Percentiles rank a stretch among this genome's conserved stretches.
Conservation (phyloP, 2,888 invertebrate species). For the Conops quadrifasciatus region DNA sequence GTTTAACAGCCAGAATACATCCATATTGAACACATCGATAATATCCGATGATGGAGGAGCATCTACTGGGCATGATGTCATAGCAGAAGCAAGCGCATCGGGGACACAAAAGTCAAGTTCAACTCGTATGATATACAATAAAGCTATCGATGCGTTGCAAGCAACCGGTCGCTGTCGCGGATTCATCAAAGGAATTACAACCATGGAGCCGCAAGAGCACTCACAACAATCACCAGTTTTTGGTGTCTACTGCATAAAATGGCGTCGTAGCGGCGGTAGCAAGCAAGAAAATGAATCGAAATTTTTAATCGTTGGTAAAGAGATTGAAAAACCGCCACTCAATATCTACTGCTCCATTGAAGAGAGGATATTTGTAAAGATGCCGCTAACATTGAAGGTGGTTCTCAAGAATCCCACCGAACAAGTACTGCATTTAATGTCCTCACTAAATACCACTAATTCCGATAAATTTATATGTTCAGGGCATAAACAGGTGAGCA, state of each 20-base stretch:
- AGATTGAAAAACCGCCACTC: slow-evolving; percentile 61
- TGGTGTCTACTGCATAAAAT: slow-evolving; percentile 64
- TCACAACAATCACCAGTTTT: slow-evolving; percentile 47
- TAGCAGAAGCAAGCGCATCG: slow-evolving; percentile 1
- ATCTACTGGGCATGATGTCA: slow-evolving; percentile 39
- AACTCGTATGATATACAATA: slow-evolving; percentile 57
- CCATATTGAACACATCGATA: slow-evolving; percentile 53
- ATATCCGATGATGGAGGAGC: slow-evolving; percentile 55
- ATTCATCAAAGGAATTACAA: slow-evolving; percentile 59
- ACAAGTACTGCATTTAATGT: slow-evolving; percentile 62
- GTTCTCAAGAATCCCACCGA: slow-evolving; percentile 62
- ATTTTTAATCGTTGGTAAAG: slow-evolving; percentile 60
- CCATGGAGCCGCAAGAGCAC: slow-evolving; percentile 41
- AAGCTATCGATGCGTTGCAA: slow-evolving; percentile 62
- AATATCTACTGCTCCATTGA: slow-evolving; percentile 65
- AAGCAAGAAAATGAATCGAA: slow-evolving; percentile 64
- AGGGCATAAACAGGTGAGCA: slow-evolving; percentile 84
- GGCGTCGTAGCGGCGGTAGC: slow-evolving; percentile 59
- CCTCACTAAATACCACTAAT: slow-evolving; percentile 61
- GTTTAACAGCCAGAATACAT: slow-evolving; percentile 48
- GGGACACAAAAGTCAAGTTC: slow-evolving; percentile 39
- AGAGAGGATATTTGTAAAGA: slow-evolving; percentile 65
- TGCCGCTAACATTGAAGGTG: slow-evolving; percentile 64
- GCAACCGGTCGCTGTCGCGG: slow-evolving; percentile 62
- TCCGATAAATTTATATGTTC: slow-evolving; percentile 93